These are phyloP conservation scores for Aporrectodea caliginosa DNA, from an alignment of 1,140 invertebrate genomes.

Conservation along the genomic window DNA sequence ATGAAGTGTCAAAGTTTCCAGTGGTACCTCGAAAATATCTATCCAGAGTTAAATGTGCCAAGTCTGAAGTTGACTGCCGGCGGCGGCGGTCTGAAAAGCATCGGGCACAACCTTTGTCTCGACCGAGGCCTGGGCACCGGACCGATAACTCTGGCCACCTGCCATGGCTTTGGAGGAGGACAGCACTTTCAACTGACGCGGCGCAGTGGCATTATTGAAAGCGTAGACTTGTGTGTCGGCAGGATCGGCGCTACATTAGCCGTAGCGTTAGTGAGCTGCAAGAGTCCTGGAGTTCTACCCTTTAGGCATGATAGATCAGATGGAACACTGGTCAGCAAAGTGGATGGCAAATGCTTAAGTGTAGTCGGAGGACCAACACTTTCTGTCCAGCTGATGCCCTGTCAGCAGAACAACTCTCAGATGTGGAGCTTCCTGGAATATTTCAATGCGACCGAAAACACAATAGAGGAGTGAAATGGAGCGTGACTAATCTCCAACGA, in stretches of 20 bases:
- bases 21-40: constrained; percentile 96
- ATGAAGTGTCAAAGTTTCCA: constrained; percentile 93
- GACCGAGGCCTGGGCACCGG: neutral
- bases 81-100: neutral
- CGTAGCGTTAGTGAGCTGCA: neutral
- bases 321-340: neutral
- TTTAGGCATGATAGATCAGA: neutral
- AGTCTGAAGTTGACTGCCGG: neutral
- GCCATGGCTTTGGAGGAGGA: neutral
- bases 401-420: neutral
- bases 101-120: neutral
- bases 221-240: neutral
- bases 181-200: neutral
- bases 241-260: neutral
- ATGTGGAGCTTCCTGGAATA: neutral
- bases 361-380: neutral
- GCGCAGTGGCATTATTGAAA: neutral
- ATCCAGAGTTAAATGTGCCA: constrained; percentile 76
- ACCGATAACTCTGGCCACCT: neutral
- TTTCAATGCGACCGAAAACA: no score
- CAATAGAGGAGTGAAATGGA: no score
- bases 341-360: neutral
- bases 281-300: neutral
- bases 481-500: no score
- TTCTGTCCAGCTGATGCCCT: neutral